These are phyloP conservation scores for Autographa pulchrina DNA, from an alignment of 2,888 invertebrate species.

Conservation along the genomic window DNA sequence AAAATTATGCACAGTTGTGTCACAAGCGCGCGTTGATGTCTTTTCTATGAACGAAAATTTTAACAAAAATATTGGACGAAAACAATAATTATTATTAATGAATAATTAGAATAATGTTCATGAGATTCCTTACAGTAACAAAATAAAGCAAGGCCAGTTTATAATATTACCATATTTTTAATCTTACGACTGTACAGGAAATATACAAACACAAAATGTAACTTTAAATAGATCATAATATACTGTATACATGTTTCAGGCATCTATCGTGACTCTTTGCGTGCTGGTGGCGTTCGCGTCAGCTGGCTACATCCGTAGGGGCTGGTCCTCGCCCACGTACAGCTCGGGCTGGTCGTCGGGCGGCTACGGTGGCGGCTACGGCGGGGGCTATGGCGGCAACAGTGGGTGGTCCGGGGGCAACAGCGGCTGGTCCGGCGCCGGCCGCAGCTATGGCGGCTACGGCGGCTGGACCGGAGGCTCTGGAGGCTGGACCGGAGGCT, in stretches of 20 bases:
- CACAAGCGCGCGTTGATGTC: slow-evolving; percentile 34
- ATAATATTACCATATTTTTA: too few species aligned
- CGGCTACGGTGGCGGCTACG: slow-evolving; percentile 33
- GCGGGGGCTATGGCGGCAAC: slow-evolving; percentile 23
- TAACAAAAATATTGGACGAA: too few species aligned
- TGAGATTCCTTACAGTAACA: too few species aligned
- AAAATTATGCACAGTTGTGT: not conserved
- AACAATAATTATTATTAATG: not conserved
- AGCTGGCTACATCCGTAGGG: slow-evolving; percentile 68
- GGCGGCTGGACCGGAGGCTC: slow-evolving; percentile 24
- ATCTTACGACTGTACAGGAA: not conserved
- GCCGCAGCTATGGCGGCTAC: slow-evolving; percentile 16
- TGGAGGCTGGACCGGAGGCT: slow-evolving; percentile 27
- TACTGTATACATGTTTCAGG: slow-evolving; percentile 40
- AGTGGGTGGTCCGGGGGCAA: slow-evolving; percentile 24
- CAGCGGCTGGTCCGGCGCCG: slow-evolving; percentile 25
- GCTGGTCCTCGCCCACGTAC: slow-evolving; percentile 50
- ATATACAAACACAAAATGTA: not conserved
- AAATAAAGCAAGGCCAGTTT: too few species aligned
- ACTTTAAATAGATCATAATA: not conserved
- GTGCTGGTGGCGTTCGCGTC: slow-evolving; percentile 65
- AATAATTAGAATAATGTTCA: too few species aligned
- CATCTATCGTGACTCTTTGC: slow-evolving; percentile 57
- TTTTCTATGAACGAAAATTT: slow-evolving; percentile 21
- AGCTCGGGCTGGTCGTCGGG: slow-evolving; percentile 33